A percentile compares a stretch with the other conserved stretches of the same genome.
These are phyloP conservation scores for Saguinus midas DNA, from an alignment of 2,113 vertebrate species.

Conservation along the genomic window DNA sequence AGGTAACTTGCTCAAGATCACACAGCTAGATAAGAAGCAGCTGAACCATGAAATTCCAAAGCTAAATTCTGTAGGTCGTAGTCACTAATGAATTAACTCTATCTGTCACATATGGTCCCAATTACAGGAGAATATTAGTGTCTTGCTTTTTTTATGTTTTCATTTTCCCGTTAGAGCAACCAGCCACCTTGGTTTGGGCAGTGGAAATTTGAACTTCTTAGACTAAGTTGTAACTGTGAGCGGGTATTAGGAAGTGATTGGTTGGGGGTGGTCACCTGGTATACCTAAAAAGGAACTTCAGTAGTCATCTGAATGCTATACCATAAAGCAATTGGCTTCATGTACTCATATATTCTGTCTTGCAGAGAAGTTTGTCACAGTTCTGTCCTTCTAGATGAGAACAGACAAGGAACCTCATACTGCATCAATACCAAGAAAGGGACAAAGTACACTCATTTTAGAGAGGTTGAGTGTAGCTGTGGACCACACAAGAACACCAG, in stretches of 20 bases:
- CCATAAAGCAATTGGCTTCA: not conserved
- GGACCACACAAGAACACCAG: not conserved
- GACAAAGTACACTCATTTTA: not conserved
- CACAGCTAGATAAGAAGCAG: not conserved
- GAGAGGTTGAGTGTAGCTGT: not conserved
- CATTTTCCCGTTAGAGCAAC: not conserved
- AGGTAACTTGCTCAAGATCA: not conserved
- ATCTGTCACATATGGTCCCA: not conserved
- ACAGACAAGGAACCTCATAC: not conserved
- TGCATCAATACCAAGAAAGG: not conserved
- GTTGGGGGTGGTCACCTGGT: not conserved
- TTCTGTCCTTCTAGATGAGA: not conserved
- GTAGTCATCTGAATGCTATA: not conserved
- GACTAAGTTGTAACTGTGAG: not conserved
- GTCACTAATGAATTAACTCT: not conserved
- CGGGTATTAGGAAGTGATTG: constrained; percentile 20
- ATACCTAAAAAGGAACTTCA: not conserved
- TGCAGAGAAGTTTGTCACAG: not conserved
- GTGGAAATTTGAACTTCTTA: constrained; percentile 19
- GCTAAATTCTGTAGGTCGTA: not conserved
- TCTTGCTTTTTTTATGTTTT: not conserved
- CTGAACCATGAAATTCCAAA: not conserved
- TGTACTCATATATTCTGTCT: not conserved
- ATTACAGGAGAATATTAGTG: not conserved
- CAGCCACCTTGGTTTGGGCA: not conserved